Evolutionary conservation across 2,888 invertebrate species (phyloP).

Genomic region (Plagiodera versicolora): DNA sequence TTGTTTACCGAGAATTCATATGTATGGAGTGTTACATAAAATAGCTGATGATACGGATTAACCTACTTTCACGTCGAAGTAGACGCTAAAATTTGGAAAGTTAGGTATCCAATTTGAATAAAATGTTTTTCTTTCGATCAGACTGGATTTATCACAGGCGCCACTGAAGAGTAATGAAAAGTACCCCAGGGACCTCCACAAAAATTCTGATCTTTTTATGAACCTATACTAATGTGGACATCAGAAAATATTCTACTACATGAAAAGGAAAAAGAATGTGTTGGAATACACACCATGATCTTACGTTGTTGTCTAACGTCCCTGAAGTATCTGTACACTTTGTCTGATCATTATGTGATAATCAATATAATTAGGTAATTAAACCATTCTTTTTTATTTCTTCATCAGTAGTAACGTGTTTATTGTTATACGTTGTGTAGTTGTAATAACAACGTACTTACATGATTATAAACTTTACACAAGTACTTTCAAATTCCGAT

Average conservation of each 20-base stretch:
- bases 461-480: neutral
- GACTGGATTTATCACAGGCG: neutral
- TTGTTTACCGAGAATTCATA: neutral
- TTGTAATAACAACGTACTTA: neutral
- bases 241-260: too few relatives aligned
- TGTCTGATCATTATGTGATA: too few relatives aligned
- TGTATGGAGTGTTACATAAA: conserved; percentile 24
- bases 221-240: too few relatives aligned
- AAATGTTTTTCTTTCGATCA: conserved; percentile 1
- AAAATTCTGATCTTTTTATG: too few relatives aligned
- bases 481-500: conserved; percentile 1
- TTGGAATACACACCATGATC: too few relatives aligned
- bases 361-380: too few relatives aligned
- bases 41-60: conserved; percentile 21
- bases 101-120: conserved; percentile 16
- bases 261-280: too few relatives aligned
- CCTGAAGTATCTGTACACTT: too few relatives aligned
- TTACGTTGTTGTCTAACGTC: too few relatives aligned
- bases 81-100: conserved; percentile 28
- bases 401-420: neutral
- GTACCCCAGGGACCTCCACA: too few relatives aligned
- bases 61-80: conserved; percentile 28
- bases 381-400: neutral
- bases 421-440: neutral
- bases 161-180: too few relatives aligned